Percentiles rank a stretch among this genome's conserved stretches.
These are phyloP conservation scores for Microcebus ravelobensis DNA, from an alignment of 2,113 vertebrate species.

Conservation along the genomic window DNA sequence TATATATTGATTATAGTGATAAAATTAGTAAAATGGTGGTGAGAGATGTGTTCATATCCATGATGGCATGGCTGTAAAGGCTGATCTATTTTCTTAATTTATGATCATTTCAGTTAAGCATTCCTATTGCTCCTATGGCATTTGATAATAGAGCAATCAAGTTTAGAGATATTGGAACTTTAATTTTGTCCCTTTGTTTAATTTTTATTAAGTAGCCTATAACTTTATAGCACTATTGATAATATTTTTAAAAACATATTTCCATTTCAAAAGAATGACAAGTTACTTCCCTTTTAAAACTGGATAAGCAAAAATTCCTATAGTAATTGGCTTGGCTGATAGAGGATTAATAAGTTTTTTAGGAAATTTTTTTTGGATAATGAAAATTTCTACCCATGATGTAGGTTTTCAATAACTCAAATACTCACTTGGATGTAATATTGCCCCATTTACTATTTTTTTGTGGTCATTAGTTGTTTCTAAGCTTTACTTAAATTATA, in stretches of 20 bases:
- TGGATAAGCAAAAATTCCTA: background rate
- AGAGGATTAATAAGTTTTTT: conserved; percentile 3
- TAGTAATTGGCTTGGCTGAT: background rate
- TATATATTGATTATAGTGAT: background rate
- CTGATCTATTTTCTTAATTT: background rate
- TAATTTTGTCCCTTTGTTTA: background rate
- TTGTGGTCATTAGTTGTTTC: background rate
- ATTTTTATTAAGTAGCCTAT: background rate
- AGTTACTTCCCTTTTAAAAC: background rate
- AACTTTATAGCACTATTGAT: background rate
- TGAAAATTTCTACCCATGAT: background rate
- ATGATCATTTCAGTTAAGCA: background rate
- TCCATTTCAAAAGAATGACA: background rate
- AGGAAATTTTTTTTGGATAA: background rate
- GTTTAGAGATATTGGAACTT: background rate
- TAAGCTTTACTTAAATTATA: background rate
- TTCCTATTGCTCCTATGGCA: background rate
- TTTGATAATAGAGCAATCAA: background rate
- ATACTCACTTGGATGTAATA: background rate
- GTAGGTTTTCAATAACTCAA: conserved; percentile 16
- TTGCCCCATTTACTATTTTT: background rate
- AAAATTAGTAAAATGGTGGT: background rate
- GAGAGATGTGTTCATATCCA: background rate
- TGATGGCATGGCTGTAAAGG: background rate
- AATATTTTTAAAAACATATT: background rate